Evolutionary conservation across 1,140 invertebrate genomes (phyloP).

Genomic region (Tetramorium alpestre): DNA sequence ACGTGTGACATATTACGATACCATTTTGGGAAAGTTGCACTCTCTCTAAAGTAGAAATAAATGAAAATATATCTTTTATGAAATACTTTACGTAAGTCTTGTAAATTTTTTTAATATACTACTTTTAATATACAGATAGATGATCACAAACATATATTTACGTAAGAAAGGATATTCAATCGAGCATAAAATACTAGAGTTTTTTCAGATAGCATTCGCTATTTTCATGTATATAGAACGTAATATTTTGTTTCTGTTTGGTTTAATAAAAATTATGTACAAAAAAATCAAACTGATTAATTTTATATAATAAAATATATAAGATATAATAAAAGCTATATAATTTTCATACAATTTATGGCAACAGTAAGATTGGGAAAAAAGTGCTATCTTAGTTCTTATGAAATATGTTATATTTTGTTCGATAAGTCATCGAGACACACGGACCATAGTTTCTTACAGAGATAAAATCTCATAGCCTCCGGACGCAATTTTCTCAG

Average conservation of each 20-base stretch:
- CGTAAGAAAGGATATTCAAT: not conserved
- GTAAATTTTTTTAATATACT: not conserved
- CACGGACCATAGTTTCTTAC: slow-evolving; percentile 3
- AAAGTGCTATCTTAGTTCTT: not conserved
- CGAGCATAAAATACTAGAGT: not conserved
- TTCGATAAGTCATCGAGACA: slow-evolving; percentile 4
- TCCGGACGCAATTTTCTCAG: slow-evolving; percentile 52
- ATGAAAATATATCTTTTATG: slow-evolving; percentile 3
- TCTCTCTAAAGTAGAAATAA: not conserved
- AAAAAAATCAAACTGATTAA: not conserved
- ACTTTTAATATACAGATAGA: no score
- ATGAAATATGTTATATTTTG: slow-evolving; percentile 18
- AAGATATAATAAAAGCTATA: not conserved
- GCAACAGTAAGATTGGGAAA: not conserved
- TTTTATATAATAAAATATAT: not conserved
- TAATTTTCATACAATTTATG: not conserved
- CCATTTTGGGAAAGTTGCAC: slow-evolving; percentile 12
- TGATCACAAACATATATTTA: no score
- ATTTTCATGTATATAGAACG: not conserved
- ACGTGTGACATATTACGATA: slow-evolving; percentile 38
- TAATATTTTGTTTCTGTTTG: not conserved
- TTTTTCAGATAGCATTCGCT: not conserved
- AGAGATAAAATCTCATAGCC: slow-evolving; percentile 30
- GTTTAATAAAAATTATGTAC: not conserved
- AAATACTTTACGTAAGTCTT: not conserved